Evolutionary conservation across 1,140 invertebrate species (phyloP).

Genomic region (Delia radicum): DNA sequence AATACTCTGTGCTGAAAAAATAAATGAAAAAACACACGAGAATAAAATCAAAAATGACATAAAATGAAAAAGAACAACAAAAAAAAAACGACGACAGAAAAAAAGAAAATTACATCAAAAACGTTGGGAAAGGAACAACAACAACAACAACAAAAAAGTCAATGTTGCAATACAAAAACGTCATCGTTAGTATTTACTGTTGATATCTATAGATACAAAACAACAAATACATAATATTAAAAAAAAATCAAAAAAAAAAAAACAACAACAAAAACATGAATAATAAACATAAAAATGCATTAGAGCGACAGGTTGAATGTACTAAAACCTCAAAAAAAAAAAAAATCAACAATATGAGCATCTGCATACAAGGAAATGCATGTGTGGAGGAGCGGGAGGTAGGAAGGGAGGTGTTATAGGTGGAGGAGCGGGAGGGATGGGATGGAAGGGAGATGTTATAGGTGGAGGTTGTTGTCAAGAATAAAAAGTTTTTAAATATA

Average conservation of each 20-base stretch:
- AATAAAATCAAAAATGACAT: not conserved
- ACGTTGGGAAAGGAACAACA: not conserved
- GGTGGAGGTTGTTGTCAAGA: conserved; percentile 3
- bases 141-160: conserved; percentile 22
- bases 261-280: not conserved
- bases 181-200: not conserved
- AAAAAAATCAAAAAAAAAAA: not conserved
- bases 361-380: not conserved
- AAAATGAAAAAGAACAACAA: not conserved
- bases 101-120: not conserved
- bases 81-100: not conserved
- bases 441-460: not conserved
- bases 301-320: conserved; percentile 23
- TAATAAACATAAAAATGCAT: conserved; percentile 13
- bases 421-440: not conserved
- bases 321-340: not conserved
- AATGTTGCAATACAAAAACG: conserved; percentile 8
- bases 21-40: not conserved
- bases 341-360: not conserved
- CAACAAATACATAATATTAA: too few species aligned
- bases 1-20: too few species aligned
- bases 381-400: not conserved
- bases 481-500: not conserved
- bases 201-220: not conserved
- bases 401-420: not conserved